Evolutionary conservation across 2,113 vertebrate genomes (phyloP).

Genomic region (Callipepla californica): DNA sequence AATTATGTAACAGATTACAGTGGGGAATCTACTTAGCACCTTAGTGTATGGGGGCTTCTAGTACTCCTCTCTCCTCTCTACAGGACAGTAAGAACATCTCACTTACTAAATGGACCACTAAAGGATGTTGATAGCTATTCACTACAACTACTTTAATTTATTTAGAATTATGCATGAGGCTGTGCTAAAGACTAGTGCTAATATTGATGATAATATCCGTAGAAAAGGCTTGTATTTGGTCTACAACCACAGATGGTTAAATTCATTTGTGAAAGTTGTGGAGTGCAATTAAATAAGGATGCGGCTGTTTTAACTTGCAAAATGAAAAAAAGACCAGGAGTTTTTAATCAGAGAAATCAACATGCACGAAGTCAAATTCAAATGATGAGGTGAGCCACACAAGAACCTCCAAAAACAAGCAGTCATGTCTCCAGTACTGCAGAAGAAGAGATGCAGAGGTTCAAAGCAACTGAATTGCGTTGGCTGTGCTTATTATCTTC

Average conservation of each 20-base stretch:
- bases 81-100: background rate
- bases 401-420: background rate
- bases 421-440: background rate
- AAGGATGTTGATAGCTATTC: background rate
- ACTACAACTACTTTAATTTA: background rate
- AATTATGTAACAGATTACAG: constrained; percentile 23
- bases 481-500: constrained; percentile 2
- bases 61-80: background rate
- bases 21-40: background rate
- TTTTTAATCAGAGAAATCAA: background rate
- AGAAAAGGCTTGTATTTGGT: constrained; percentile 32
- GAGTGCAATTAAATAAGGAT: constrained; percentile 19
- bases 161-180: background rate
- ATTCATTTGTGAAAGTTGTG: constrained; percentile 17
- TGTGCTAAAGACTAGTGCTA: constrained; percentile 6
- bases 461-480: background rate
- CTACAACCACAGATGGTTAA: constrained; percentile 36
- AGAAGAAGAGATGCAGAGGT: background rate
- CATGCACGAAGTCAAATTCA: background rate
- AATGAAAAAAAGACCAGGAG: background rate
- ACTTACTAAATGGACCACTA: background rate
- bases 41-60: background rate
- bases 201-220: background rate
- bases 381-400: background rate
- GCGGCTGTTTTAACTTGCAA: background rate